These are phyloP conservation scores for Magallana angulata DNA, from an alignment of 1,140 invertebrate genomes.

Conservation along the genomic window DNA sequence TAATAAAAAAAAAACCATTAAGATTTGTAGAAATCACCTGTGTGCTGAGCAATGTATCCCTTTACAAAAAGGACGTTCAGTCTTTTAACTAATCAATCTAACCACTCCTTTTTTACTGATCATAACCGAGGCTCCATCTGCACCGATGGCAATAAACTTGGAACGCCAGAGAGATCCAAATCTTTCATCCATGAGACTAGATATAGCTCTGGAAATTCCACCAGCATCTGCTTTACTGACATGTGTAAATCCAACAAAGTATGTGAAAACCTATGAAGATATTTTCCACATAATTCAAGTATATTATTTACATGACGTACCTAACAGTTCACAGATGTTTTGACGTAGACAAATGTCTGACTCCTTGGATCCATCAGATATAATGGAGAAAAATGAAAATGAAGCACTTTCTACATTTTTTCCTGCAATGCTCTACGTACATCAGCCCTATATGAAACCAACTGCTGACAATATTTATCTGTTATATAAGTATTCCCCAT, in stretches of 20 bases:
- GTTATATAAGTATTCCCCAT: constrained; percentile 17
- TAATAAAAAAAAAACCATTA: background rate
- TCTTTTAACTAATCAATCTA: background rate
- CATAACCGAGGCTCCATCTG: background rate
- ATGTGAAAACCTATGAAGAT: background rate
- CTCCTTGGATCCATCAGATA: background rate
- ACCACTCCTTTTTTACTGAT: background rate
- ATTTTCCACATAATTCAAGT: background rate
- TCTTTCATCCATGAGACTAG: too few species aligned
- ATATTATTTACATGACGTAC: background rate
- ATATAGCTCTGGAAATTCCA: too few species aligned
- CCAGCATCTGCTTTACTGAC: too few species aligned
- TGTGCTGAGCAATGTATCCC: background rate
- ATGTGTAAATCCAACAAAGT: background rate
- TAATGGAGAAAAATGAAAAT: background rate
- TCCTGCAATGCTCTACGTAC: background rate
- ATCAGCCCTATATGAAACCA: background rate
- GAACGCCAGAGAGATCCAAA: too few species aligned
- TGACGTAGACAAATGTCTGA: background rate
- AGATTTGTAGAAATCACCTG: background rate
- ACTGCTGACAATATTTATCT: constrained; percentile 32
- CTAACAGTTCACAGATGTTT: background rate
- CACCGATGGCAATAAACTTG: too few species aligned
- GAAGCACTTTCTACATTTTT: background rate
- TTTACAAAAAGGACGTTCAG: background rate